Evolutionary conservation across 1,140 invertebrate genomes (phyloP).

Genomic region (Drosophila hydei): DNA sequence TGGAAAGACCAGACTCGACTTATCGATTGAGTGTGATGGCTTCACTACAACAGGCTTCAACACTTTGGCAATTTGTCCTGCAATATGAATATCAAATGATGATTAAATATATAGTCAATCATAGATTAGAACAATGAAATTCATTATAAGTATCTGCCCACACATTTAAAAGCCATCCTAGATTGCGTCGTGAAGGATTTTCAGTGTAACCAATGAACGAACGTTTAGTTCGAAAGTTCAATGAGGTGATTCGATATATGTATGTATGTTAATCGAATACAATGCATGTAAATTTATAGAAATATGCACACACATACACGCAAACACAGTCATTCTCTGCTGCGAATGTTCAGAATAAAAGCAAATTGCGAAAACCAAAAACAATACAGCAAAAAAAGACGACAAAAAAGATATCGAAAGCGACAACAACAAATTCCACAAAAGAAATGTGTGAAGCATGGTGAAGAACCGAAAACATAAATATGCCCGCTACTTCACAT

Average conservation of each 20-base stretch:
- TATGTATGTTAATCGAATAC: background rate
- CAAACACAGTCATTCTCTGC: slow-evolving; percentile 13
- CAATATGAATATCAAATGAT: slow-evolving; percentile 6
- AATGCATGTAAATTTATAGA: slow-evolving; percentile 28
- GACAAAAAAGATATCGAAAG: slow-evolving; percentile 3
- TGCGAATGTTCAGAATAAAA: slow-evolving; percentile 18
- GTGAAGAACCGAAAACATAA: slow-evolving; percentile 33
- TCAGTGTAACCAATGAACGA: too few species aligned
- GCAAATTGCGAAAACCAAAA: slow-evolving; percentile 24
- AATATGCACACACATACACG: slow-evolving; percentile 10
- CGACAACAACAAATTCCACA: slow-evolving; percentile 15
- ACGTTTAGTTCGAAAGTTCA: background rate
- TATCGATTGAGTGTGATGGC: slow-evolving; percentile 56
- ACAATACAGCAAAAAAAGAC: slow-evolving; percentile 18
- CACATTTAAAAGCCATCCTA: too few species aligned
- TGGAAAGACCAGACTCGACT: slow-evolving; percentile 57
- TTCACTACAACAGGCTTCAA: slow-evolving; percentile 72
- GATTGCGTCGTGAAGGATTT: too few species aligned
- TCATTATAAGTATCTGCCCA: too few species aligned
- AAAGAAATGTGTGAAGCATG: slow-evolving; percentile 10
- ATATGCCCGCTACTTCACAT: slow-evolving; percentile 14
- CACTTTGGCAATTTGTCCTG: slow-evolving; percentile 77
- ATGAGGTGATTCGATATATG: background rate
- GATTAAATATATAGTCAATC: background rate
- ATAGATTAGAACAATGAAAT: background rate